A percentile compares a stretch with the other conserved stretches of the same genome.
Evolutionary conservation across 2,797 vertebrate genomes (phyloP).

Genomic region (Hirundo rustica): DNA sequence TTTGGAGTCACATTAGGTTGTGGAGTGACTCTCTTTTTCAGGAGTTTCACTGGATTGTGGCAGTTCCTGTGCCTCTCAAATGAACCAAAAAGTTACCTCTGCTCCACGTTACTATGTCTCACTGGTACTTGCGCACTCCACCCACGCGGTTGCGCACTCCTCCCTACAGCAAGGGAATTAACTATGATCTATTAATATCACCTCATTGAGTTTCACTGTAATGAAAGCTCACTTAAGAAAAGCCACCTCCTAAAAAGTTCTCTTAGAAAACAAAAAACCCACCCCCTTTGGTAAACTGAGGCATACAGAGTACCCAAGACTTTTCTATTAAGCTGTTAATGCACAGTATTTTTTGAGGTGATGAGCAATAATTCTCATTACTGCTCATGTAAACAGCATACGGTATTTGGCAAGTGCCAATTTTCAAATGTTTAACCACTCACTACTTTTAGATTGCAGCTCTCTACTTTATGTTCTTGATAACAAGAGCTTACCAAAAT

Average conservation of each 20-base stretch:
- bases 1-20: background rate
- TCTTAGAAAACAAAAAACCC: background rate
- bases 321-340: background rate
- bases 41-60: fast-evolving
- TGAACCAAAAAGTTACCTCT: background rate
- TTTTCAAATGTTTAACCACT: background rate
- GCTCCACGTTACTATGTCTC: background rate
- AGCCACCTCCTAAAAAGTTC: background rate
- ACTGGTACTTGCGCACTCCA: background rate
- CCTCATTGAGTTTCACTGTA: background rate
- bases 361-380: background rate
- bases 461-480: background rate
- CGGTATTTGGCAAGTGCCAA: background rate
- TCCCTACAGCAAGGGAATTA: background rate
- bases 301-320: background rate
- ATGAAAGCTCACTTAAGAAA: background rate
- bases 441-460: background rate
- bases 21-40: background rate
- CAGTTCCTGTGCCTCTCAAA: fast-evolving
- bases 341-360: background rate
- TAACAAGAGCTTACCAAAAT: background rate
- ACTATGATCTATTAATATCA: background rate
- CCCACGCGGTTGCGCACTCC: background rate
- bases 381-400: background rate
- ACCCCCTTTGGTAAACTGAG: background rate